phyloP scores from a whole-genome alignment of 2,888 invertebrate genomes.

The Leistus spinibarbis region DNA sequence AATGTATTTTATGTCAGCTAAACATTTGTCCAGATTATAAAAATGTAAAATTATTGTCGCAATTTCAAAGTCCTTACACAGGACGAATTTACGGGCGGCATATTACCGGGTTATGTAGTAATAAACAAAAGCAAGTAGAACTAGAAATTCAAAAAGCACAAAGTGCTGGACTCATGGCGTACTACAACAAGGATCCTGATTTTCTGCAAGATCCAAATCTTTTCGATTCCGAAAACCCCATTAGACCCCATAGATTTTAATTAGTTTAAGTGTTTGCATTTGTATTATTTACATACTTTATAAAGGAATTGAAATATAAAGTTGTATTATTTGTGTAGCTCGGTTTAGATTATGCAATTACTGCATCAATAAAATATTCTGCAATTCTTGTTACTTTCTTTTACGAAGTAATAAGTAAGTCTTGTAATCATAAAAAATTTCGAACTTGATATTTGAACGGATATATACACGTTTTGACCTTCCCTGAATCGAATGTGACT shows the following conservation, averaged over 20 bases:
- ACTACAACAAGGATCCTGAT: constrained; percentile 77
- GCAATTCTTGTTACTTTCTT: too few relatives aligned
- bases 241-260: constrained; percentile 79
- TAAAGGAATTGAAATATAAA: too few relatives aligned
- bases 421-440: too few relatives aligned
- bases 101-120: constrained; percentile 90
- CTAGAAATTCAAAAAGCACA: constrained; percentile 77
- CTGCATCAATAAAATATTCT: too few relatives aligned
- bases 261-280: constrained; percentile 13
- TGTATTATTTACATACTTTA: too few relatives aligned
- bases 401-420: too few relatives aligned
- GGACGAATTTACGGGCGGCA: constrained; percentile 91
- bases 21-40: constrained; percentile 87
- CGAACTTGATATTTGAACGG: too few relatives aligned
- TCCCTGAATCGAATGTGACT: too few relatives aligned
- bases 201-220: constrained; percentile 88
- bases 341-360: too few relatives aligned
- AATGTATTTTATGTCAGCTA: constrained; percentile 84
- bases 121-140: constrained; percentile 78
- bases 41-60: constrained; percentile 88
- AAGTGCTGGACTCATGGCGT: constrained; percentile 81
- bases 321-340: too few relatives aligned
- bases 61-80: constrained; percentile 95
- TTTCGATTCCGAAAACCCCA: constrained; percentile 86
- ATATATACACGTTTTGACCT: too few relatives aligned